phyloP scores from a whole-genome alignment of 2,113 vertebrate genomes.

The Willisornis vidua region DNA sequence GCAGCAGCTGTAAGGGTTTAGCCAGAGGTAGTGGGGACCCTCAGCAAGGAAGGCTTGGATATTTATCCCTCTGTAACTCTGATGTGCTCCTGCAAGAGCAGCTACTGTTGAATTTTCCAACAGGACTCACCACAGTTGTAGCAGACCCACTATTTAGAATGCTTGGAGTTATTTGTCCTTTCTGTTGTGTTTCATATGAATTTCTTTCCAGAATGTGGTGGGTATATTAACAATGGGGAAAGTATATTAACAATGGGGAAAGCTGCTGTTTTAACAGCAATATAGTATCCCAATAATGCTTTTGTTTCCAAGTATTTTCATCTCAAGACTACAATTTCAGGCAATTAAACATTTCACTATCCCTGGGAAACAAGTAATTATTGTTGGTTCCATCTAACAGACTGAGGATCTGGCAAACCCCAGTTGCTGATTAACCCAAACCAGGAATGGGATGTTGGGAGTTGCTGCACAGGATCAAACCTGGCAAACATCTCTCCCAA shows the following conservation, averaged over 20 bases:
- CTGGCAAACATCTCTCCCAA: not conserved
- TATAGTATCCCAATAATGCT: not conserved
- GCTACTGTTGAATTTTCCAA: not conserved
- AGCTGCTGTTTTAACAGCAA: not conserved
- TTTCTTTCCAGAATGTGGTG: not conserved
- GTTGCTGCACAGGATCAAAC: not conserved
- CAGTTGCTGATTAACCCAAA: not conserved
- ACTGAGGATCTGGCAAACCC: not conserved
- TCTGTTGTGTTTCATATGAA: not conserved
- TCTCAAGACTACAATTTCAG: constrained; percentile 49
- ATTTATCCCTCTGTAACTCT: not conserved
- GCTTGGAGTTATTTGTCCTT: not conserved
- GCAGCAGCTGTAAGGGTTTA: not conserved
- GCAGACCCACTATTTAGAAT: not conserved
- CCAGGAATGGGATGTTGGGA: not conserved
- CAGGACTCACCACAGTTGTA: not conserved
- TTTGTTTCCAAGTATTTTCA: constrained; percentile 51
- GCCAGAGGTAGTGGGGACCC: not conserved
- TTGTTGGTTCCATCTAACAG: constrained; percentile 23
- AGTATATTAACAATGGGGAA: not conserved
- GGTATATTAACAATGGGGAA: not conserved
- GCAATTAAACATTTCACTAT: constrained; percentile 37
- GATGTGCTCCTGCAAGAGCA: not conserved
- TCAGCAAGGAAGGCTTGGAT: not conserved
- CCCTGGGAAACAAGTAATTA: constrained; percentile 21